Percentiles rank a stretch among this genome's conserved stretches.
Evolutionary conservation across 2,797 vertebrate genomes (phyloP).

Genomic region (Notamacropus eugenii): DNA sequence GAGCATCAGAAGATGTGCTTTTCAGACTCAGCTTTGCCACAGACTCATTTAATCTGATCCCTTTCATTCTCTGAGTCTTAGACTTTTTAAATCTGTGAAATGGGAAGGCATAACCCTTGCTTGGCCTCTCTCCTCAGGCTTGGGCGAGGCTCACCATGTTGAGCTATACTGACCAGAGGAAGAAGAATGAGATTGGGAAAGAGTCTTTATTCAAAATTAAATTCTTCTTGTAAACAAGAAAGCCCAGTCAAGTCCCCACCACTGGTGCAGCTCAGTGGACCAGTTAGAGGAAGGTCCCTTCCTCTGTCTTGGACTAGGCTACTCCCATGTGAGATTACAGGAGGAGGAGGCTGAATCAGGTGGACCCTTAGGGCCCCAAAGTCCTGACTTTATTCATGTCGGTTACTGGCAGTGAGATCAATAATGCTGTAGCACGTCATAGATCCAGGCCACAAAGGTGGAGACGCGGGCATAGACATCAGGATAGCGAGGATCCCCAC

Average conservation of each 20-base stretch:
- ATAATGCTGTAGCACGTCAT: background rate
- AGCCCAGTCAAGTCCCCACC: background rate
- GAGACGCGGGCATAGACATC: conserved; percentile 86
- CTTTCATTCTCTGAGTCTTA: background rate
- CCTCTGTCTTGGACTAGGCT: background rate
- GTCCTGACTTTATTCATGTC: background rate
- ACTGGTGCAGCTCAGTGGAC: background rate
- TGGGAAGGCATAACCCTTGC: background rate
- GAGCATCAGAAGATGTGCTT: background rate
- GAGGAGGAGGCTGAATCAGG: background rate
- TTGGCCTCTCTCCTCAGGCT: background rate
- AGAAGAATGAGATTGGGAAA: background rate
- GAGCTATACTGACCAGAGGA: background rate
- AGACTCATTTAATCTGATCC: background rate
- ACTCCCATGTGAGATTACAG: background rate
- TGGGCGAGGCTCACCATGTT: background rate
- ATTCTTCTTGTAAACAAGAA: background rate
- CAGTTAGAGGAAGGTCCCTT: background rate
- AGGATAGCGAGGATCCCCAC: conserved; percentile 82
- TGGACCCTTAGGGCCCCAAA: background rate
- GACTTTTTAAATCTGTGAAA: background rate
- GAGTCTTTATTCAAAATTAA: background rate
- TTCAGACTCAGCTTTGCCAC: background rate
- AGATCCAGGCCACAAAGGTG: conserved; percentile 83
- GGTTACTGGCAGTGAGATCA: background rate